Conservation (phyloP, 2,888 invertebrate genomes). For the Aphodius sticticus region DNA sequence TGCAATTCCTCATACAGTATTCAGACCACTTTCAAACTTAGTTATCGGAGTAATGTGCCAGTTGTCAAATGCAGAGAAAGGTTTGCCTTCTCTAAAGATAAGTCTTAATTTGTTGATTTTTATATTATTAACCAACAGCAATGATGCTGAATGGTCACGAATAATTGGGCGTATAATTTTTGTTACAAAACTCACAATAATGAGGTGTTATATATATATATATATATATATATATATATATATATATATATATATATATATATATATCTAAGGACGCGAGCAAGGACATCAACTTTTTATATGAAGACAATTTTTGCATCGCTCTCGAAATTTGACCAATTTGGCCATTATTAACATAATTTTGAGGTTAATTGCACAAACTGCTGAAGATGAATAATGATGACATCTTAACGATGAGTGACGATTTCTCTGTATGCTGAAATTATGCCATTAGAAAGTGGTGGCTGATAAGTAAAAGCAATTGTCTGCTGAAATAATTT, state of each 20-base stretch:
- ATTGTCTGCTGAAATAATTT: conserved; percentile 14
- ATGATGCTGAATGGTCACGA: background rate
- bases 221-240: background rate
- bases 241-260: background rate
- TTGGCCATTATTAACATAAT: background rate
- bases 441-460: conserved; percentile 16
- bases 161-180: background rate
- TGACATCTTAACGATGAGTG: background rate
- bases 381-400: background rate
- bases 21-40: background rate
- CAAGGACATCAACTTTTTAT: background rate
- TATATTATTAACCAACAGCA: background rate
- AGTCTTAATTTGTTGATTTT: no score
- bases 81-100: background rate
- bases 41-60: background rate
- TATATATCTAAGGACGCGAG: background rate
- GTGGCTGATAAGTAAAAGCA: conserved; percentile 4
- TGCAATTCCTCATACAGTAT: background rate
- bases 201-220: background rate
- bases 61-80: background rate
- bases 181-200: background rate
- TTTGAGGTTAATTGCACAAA: background rate
- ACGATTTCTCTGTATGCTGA: background rate
- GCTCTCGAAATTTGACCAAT: background rate
- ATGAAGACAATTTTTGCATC: background rate